Base-by-base conservation (phyloP, 2,888 invertebrate genomes). In the Steromphala cineraria region DNA sequence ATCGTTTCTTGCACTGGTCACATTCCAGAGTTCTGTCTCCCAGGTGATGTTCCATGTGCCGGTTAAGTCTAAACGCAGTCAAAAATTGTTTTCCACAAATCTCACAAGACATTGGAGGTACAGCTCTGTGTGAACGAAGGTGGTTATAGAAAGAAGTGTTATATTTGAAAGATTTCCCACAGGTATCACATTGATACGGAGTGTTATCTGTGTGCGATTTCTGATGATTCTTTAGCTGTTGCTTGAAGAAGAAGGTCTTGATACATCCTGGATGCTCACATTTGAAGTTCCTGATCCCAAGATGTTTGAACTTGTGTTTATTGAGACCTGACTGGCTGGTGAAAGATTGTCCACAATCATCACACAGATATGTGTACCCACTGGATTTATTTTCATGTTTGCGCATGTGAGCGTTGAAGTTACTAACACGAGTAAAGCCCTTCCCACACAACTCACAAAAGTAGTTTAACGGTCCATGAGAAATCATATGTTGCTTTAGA, bases 251-350 rank as follows among this genome's bases (percentile, higher is more conserved):
- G 19, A 71, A 71, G n/a, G 71, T 36, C 40, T 19, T 28, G n/a
- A 36, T 36, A 71, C 71, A 71, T 28, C 71, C 71, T n/a, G 71
- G 71, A 40, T n/a, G 15, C n/a, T 71, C 17, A 31, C 71, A 71
- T 40, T 31, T 31, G 36, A 31, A 36, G 19, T 71, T 40, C 36
- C 19, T 71, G n/a, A 36, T 40, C 19, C 71, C 71, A 17, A 19
- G 28, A 36, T 71, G 71, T 36, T 71, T 71, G 31, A 71, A 19
- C 71, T 71, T 19, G 36, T 71, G 71, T 71, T 36, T 71, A 4
- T 40, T 71, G 15, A 71, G 19, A 28, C 71, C 71, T 0, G 31
- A 36, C 19, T 71, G 28, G 17, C 36, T 36, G 19, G 28, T 31
- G 40, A 71, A 71, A 36, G 71, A 71, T 17, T 31, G 19, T 71